Evolutionary conservation across 2,113 vertebrate species (phyloP).

Genomic region (Gasterosteus aculeatus): DNA sequence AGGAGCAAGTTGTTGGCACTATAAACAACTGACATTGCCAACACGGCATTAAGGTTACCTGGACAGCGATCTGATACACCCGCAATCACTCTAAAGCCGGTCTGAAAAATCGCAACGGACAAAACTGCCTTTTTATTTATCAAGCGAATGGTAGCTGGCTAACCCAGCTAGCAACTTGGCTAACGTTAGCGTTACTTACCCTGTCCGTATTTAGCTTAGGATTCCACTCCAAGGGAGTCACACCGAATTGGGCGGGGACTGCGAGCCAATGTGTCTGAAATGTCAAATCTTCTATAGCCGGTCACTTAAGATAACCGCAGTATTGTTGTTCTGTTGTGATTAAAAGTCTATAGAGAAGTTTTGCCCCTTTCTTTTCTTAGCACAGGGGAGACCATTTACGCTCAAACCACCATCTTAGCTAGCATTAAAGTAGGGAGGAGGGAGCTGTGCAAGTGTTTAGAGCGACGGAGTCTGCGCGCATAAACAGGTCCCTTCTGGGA

Average conservation of each 20-base stretch:
- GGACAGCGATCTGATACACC: neutral
- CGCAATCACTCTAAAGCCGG: neutral
- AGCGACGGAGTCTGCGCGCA: slow-evolving; percentile 76
- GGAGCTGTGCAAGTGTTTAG: slow-evolving; percentile 76
- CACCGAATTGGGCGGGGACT: slow-evolving; percentile 81
- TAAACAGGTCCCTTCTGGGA: slow-evolving; percentile 63
- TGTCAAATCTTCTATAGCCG: slow-evolving; percentile 66
- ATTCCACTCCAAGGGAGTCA: slow-evolving; percentile 83
- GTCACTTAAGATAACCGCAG: slow-evolving; percentile 60
- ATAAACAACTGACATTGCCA: slow-evolving; percentile 46
- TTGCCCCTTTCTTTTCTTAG: slow-evolving; percentile 77
- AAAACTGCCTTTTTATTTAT: slow-evolving; percentile 44
- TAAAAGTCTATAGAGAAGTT: slow-evolving; percentile 73
- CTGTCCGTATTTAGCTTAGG: slow-evolving; percentile 82
- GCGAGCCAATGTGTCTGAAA: slow-evolving; percentile 74
- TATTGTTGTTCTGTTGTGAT: slow-evolving; percentile 67
- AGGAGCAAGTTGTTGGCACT: slow-evolving; percentile 42
- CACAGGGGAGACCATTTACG: slow-evolving; percentile 81
- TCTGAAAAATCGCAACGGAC: slow-evolving; percentile 26
- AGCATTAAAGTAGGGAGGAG: slow-evolving; percentile 84
- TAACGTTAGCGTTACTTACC: slow-evolving; percentile 79
- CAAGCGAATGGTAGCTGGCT: slow-evolving; percentile 25
- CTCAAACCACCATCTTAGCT: slow-evolving; percentile 86
- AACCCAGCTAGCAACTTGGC: slow-evolving; percentile 47
- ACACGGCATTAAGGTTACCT: slow-evolving; percentile 1